phyloP scores from a whole-genome alignment of 1,140 invertebrate species.

The Heliconius eleuchia region DNA sequence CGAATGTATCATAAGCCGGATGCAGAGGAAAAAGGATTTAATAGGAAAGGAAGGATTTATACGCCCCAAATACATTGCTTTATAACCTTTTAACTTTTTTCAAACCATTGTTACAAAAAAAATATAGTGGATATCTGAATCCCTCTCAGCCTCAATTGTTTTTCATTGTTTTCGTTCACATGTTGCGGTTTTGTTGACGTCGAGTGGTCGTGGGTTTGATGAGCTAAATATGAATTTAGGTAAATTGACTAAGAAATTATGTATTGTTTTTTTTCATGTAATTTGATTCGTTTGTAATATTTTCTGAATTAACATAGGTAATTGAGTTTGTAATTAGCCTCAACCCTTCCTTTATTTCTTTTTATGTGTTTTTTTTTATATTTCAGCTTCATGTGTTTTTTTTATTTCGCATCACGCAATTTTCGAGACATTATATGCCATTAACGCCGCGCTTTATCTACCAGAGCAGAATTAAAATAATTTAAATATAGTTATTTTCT shows the following conservation, averaged over 20 bases:
- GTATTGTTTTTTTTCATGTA: no score
- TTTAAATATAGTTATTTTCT: no score
- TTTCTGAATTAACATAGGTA: no score
- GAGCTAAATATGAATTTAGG: neutral
- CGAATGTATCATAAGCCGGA: neutral
- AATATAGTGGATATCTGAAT: constrained; percentile 4
- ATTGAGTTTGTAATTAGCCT: neutral
- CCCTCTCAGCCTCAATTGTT: neutral
- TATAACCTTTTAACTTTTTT: constrained; percentile 11
- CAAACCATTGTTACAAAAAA: neutral
- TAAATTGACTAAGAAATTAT: neutral
- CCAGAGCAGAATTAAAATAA: no score
- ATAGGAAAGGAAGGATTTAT: neutral
- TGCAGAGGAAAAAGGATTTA: neutral
- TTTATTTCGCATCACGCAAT: no score
- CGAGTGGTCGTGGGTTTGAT: constrained; percentile 1
- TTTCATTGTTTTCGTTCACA: neutral
- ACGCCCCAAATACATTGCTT: constrained; percentile 13
- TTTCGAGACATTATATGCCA: no score
- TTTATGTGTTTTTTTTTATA: no score
- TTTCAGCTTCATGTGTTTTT: no score
- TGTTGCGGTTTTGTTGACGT: constrained; percentile 5
- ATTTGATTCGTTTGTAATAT: no score
- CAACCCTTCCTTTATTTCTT: no score
- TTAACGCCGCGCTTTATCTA: no score